A percentile compares a stretch with the other conserved stretches of the same genome.
These are phyloP conservation scores for Drosophila vallismaia DNA, from an alignment of 2,888 invertebrate species.

Conservation along the genomic window DNA sequence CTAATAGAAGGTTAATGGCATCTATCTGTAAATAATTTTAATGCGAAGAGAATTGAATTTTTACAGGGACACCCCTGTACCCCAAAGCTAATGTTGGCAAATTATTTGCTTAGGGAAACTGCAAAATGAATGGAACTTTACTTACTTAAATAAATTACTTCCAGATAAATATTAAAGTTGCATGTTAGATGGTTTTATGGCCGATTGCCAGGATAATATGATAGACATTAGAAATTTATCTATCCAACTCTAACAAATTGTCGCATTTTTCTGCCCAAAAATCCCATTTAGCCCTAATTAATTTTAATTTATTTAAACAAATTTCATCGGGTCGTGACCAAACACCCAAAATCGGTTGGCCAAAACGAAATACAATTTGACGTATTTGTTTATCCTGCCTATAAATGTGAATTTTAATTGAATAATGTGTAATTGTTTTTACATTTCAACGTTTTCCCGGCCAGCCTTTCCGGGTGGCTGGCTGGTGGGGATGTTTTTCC, in stretches of 20 bases:
- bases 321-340: constrained; percentile 10
- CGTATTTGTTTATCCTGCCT: constrained; percentile 14
- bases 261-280: neutral
- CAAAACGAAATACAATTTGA: constrained; percentile 5
- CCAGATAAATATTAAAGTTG: neutral
- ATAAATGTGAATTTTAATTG: constrained; percentile 52
- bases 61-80: neutral
- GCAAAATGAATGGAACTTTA: constrained; percentile 9
- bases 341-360: constrained; percentile 4
- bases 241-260: neutral
- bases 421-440: constrained; percentile 72
- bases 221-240: neutral
- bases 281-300: neutral
- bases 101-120: neutral
- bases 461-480: neutral
- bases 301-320: constrained; percentile 15
- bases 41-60: constrained; percentile 10
- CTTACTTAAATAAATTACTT: constrained; percentile 1
- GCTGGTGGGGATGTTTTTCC: neutral
- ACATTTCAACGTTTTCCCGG: constrained; percentile 50
- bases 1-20: constrained; percentile 25
- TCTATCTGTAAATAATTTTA: constrained; percentile 29
- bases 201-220: neutral
- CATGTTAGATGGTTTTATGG: no score
- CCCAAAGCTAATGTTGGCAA: neutral